Base-by-base conservation (phyloP, 2,113 vertebrate genomes). In the Eidolon helvum region DNA sequence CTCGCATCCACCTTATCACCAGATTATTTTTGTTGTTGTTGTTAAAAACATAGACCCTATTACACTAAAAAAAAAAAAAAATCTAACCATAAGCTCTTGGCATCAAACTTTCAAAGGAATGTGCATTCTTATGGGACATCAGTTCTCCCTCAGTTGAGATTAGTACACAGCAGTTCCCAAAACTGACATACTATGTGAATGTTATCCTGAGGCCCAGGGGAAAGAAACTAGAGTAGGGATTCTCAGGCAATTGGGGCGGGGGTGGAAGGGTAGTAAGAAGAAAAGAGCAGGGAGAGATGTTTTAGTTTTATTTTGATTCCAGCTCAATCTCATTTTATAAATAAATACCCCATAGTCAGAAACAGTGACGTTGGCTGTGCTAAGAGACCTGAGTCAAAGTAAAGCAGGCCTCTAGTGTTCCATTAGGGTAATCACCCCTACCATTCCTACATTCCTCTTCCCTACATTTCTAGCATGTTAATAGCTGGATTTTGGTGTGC, bases 291-390 rank as follows among this genome's bases (percentile, higher is more conserved):
- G 18, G 26, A 30, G 33, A 38, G 14, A 53, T 21, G n/a, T 57
- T 71, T 50, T 66, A 53, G 9, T 50, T 82, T 96, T 87, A 18
- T 38, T 92, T 85, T 74, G 43, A 71, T 48, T 83, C 14, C 21
- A 80, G 16, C 53, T 74, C 63, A 74, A 0, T 74, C 15, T 75
- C 24, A 45, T 66, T 55, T 72, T 61, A 5, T 48, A 65, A 91
- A 7, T 48, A 65, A 91, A 19, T 55, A 26, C 28, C 9, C 16
- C 24, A 0, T 11, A 35, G n/a, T 90, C 48, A 87, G 75, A 77
- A 95, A 66, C 7, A 53, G 10, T 16, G 12, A n/a, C 26, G 4
- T 7, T 79, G 53, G 24, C 50, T 78, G 33, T 55, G 10, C 19
- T 22, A 0, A 77, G 38, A 90, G 18, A 18, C 9, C 40, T 24